Conservation (phyloP, 2,888 invertebrate species). For the Geophilus truncorum region DNA sequence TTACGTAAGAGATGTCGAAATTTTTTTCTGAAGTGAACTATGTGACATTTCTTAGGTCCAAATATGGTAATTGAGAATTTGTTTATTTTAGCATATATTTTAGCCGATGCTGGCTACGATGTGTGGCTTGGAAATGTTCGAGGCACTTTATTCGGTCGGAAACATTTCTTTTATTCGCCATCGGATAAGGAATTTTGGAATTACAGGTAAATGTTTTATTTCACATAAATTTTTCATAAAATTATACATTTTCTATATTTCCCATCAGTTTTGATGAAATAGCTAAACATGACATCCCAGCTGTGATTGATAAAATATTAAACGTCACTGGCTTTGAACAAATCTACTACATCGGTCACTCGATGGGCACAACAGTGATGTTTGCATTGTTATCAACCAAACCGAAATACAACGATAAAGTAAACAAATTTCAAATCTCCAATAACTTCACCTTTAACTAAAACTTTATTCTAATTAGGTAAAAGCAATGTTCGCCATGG, state of each 20-base stretch:
- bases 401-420: constrained; percentile 40
- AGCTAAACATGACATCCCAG: constrained; percentile 51
- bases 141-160: constrained; percentile 47
- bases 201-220: constrained; percentile 46
- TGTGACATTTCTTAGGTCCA: no score
- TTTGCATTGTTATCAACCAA: constrained; percentile 41
- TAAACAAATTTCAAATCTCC: no score
- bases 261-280: constrained; percentile 52
- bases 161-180: constrained; percentile 42
- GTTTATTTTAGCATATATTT: constrained; percentile 42
- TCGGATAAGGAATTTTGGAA: constrained; percentile 45
- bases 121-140: constrained; percentile 50
- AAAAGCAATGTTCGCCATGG: not conserved
- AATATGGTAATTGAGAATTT: not conserved
- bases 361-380: constrained; percentile 49
- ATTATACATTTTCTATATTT: no score
- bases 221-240: constrained; percentile 47
- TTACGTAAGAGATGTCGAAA: constrained; percentile 55
- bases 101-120: constrained; percentile 49
- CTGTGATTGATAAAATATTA: constrained; percentile 50
- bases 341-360: constrained; percentile 53
- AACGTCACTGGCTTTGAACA: constrained; percentile 45
- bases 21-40: not conserved
- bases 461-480: not conserved
- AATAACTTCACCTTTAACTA: not conserved